These are phyloP conservation scores for Neogobius melanostomus DNA, from an alignment of 2,113 vertebrate species.

Conservation along the genomic window DNA sequence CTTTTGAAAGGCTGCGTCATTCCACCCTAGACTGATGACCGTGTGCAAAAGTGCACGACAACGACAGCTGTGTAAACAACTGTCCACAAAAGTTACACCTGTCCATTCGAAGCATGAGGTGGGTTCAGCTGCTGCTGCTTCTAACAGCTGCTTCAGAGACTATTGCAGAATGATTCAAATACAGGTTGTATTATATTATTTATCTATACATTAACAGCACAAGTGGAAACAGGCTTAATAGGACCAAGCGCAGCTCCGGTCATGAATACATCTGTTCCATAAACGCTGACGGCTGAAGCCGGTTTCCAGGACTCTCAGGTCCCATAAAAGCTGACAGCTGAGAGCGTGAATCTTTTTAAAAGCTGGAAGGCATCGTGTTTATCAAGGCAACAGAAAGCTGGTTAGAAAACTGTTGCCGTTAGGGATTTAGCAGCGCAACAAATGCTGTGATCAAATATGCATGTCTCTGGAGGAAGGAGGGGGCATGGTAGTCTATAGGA, in stretches of 20 bases:
- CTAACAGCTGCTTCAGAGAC: conserved; percentile 20
- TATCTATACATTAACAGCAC: neutral
- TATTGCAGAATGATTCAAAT: neutral
- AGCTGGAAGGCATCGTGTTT: conserved; percentile 31
- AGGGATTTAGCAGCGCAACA: conserved; percentile 22
- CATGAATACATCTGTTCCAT: conserved; percentile 20
- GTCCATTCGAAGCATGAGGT: conserved; percentile 24
- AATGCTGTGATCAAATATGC: conserved; percentile 31
- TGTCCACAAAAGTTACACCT: conserved; percentile 61
- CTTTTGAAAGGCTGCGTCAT: conserved; percentile 1
- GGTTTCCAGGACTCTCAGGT: conserved; percentile 29
- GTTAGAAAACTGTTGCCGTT: conserved; percentile 29
- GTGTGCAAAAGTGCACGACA: conserved; percentile 45
- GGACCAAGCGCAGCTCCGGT: conserved; percentile 9
- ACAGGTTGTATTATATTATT: neutral
- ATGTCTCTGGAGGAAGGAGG: conserved; percentile 18
- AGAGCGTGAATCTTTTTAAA: conserved; percentile 41
- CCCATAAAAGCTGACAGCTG: conserved; percentile 47
- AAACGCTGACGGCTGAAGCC: conserved; percentile 28
- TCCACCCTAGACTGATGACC: conserved; percentile 14
- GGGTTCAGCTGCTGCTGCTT: conserved; percentile 51
- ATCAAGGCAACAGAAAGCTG: conserved; percentile 27
- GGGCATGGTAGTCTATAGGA: conserved; percentile 17
- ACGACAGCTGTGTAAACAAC: conserved; percentile 69
- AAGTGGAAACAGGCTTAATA: conserved; percentile 6